phyloP scores from a whole-genome alignment of 1,140 invertebrate species.

The Brachionus manjavacas region DNA sequence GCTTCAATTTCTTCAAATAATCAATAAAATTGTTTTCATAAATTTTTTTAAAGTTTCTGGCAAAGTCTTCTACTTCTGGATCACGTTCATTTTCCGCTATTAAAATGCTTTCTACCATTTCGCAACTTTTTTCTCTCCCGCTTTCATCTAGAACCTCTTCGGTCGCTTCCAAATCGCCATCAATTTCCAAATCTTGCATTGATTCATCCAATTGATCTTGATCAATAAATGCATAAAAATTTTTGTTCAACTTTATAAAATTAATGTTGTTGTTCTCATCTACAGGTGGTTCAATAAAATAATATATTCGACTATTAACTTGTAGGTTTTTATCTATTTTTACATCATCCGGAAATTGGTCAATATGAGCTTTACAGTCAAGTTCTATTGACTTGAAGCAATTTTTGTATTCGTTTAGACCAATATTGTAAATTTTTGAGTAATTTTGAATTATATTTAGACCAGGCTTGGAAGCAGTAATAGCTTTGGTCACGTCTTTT shows the following conservation, averaged over 20 bases:
- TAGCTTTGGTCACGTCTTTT: not conserved
- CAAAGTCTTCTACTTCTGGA: constrained; percentile 39
- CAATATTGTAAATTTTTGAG: not conserved
- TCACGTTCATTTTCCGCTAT: not conserved
- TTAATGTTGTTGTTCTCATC: constrained; percentile 8
- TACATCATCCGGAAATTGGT: not conserved
- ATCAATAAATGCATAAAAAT: constrained; percentile 2
- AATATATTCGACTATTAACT: not conserved
- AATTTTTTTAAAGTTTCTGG: constrained; percentile 3
- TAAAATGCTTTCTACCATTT: not conserved
- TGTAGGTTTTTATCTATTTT: not conserved
- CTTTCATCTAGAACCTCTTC: not conserved
- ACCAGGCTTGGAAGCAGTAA: not conserved
- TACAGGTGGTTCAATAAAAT: not conserved
- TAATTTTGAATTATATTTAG: not conserved
- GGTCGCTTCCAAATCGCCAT: not conserved
- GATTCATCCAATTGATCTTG: not conserved
- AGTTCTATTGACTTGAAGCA: constrained; percentile 26
- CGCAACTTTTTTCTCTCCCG: too few relatives aligned
- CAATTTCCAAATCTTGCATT: not conserved
- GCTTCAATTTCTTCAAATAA: constrained; percentile 4
- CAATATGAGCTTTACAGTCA: not conserved
- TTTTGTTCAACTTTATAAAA: not conserved
- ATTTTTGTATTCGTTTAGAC: constrained; percentile 15
- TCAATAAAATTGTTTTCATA: constrained; percentile 17